Percentiles rank a stretch among this genome's conserved stretches.
phyloP scores from a whole-genome alignment of 2,113 vertebrate species.

The Callochromis pleurospilus region DNA sequence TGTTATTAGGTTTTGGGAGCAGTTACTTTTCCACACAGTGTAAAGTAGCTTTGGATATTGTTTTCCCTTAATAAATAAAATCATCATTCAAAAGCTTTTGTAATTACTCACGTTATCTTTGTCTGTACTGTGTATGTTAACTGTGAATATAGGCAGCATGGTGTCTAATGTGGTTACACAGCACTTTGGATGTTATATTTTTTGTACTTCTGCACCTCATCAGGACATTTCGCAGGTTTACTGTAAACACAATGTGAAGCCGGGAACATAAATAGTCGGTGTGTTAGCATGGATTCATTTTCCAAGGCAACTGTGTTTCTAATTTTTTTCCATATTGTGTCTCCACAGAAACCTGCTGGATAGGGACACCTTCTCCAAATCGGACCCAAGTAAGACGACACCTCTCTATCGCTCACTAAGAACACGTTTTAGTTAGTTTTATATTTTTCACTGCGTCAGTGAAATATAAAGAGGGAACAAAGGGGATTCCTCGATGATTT shows the following conservation, averaged over 20 bases:
- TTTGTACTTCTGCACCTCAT: not conserved
- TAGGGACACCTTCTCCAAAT: slow-evolving; percentile 95
- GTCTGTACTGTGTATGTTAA: not conserved
- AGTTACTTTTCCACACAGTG: not conserved
- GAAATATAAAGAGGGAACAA: not conserved
- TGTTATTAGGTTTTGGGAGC: not conserved
- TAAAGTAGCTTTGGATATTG: not conserved
- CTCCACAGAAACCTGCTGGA: slow-evolving; percentile 81
- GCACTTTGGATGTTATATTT: not conserved
- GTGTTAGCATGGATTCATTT: not conserved
- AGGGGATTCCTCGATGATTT: not conserved
- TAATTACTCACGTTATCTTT: not conserved
- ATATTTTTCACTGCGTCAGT: not conserved
- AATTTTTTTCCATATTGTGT: slow-evolving; percentile 6
- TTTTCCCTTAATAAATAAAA: not conserved
- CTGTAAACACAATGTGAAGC: not conserved
- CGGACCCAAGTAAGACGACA: slow-evolving; percentile 84
- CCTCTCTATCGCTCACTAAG: fast-evolving
- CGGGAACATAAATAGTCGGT: not conserved
- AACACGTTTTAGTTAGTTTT: not conserved
- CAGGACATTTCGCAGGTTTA: not conserved
- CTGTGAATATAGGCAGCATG: not conserved
- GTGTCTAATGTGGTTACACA: not conserved
- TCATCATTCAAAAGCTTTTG: not conserved
- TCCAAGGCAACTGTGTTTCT: not conserved